phyloP scores from a whole-genome alignment of 1,140 invertebrate genomes.

The Aphaenogaster ashmeadi region DNA sequence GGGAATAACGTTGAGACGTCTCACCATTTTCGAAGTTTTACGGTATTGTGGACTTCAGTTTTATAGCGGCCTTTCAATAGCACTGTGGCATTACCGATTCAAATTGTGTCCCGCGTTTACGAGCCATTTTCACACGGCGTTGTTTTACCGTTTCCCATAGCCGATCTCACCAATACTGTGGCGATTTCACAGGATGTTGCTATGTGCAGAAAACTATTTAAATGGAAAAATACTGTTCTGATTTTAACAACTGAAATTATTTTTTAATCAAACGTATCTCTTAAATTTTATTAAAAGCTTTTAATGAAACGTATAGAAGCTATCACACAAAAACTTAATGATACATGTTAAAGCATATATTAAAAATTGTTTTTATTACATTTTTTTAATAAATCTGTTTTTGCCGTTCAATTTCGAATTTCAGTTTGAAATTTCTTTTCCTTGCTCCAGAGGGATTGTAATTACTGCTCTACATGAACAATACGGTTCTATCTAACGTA shows the following conservation, averaged over 20 bases:
- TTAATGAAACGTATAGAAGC: background rate
- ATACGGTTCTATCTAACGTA: slow-evolving; percentile 5
- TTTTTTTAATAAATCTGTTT: background rate
- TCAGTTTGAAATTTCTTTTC: slow-evolving; percentile 2
- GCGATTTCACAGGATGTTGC: slow-evolving; percentile 35
- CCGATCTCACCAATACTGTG: background rate
- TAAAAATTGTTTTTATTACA: background rate
- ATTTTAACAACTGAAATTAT: slow-evolving; percentile 35
- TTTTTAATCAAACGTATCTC: background rate
- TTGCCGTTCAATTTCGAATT: background rate
- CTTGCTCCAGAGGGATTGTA: background rate
- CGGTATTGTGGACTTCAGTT: slow-evolving; percentile 71
- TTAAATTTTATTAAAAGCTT: slow-evolving; percentile 28
- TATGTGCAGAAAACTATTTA: slow-evolving; percentile 19
- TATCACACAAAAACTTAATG: background rate
- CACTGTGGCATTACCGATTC: slow-evolving; percentile 75
- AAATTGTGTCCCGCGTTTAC: slow-evolving; percentile 80
- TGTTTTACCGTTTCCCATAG: slow-evolving; percentile 74
- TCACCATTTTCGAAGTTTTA: slow-evolving; percentile 69
- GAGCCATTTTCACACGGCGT: slow-evolving; percentile 76
- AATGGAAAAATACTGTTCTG: slow-evolving; percentile 6
- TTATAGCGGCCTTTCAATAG: slow-evolving; percentile 79
- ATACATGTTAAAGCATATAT: background rate
- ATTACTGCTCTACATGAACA: slow-evolving; percentile 21
- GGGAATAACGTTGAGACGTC: slow-evolving; percentile 18